Percentiles rank a stretch among this genome's conserved stretches.
These are phyloP conservation scores for Napeogenes sylphis DNA, from an alignment of 2,888 invertebrate species.

Conservation along the genomic window DNA sequence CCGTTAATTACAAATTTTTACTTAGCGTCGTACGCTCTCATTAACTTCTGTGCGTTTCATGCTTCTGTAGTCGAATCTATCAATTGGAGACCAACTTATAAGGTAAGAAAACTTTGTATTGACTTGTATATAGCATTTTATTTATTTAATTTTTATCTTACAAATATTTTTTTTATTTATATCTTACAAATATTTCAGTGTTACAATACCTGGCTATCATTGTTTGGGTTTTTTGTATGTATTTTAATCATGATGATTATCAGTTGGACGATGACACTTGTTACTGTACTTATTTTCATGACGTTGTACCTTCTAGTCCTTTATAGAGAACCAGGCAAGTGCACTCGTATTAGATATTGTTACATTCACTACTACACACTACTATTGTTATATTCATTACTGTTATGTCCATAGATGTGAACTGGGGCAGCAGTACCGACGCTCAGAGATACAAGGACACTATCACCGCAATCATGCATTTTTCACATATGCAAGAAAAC, in stretches of 20 bases:
- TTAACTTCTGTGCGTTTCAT: slow-evolving; percentile 96
- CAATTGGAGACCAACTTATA: slow-evolving; percentile 92
- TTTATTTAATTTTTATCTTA: too few relatives aligned
- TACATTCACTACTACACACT: too few relatives aligned
- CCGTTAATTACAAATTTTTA: slow-evolving; percentile 96
- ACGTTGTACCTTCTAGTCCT: slow-evolving; percentile 90
- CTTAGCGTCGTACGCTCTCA: slow-evolving; percentile 93
- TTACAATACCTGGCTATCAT: slow-evolving; percentile 90
- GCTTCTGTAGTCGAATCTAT: slow-evolving; percentile 90
- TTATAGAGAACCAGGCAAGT: slow-evolving; percentile 87
- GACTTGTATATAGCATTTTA: neutral
- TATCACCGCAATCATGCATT: slow-evolving; percentile 83
- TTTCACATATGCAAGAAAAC: slow-evolving; percentile 88
- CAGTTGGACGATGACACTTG: slow-evolving; percentile 89
- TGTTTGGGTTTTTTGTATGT: slow-evolving; percentile 85
- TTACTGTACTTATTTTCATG: slow-evolving; percentile 87
- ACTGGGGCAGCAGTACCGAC: slow-evolving; percentile 95
- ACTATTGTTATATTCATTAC: too few relatives aligned
- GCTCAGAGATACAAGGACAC: slow-evolving; percentile 94
- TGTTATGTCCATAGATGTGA: slow-evolving; percentile 79
- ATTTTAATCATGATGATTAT: slow-evolving; percentile 92
- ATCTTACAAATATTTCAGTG: slow-evolving; percentile 68
- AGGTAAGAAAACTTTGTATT: slow-evolving; percentile 70
- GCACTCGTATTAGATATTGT: neutral
- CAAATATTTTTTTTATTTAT: too few relatives aligned